Percentiles rank a stretch among this genome's conserved stretches.
These are phyloP conservation scores for Amblyjoppa proteus DNA, from an alignment of 2,888 invertebrate genomes.

Conservation along the genomic window DNA sequence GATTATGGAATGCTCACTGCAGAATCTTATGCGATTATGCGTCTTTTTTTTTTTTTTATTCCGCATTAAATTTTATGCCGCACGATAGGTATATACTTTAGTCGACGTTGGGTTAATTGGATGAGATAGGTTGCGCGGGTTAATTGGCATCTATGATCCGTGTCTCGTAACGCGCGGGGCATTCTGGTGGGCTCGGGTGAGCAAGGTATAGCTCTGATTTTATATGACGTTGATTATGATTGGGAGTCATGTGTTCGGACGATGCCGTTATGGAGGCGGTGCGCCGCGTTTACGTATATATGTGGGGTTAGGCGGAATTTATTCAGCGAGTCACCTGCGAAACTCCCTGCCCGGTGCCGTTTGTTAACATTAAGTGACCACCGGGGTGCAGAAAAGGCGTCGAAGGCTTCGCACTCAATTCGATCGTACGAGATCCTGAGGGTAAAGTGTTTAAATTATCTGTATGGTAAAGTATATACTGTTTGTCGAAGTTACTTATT, in stretches of 20 bases:
- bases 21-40: conserved; percentile 26
- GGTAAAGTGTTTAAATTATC: background rate
- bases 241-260: conserved; percentile 20
- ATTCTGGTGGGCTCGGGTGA: conserved; percentile 1
- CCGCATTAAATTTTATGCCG: conserved; percentile 11
- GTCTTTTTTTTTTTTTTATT: background rate
- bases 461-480: background rate
- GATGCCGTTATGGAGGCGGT: background rate
- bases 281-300: background rate
- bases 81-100: conserved; percentile 42
- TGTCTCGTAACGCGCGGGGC: conserved; percentile 9
- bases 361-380: background rate
- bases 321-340: background rate
- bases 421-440: too few species aligned
- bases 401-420: too few species aligned
- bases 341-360: background rate
- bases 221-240: conserved; percentile 45
- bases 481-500: too few species aligned
- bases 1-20: conserved; percentile 37
- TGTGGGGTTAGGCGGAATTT: background rate
- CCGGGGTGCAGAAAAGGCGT: background rate
- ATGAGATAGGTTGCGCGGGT: conserved; percentile 53
- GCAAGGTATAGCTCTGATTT: conserved; percentile 23
- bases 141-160: conserved; percentile 51
- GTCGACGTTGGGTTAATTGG: conserved; percentile 51